Percentiles rank a stretch among this genome's conserved stretches.
Evolutionary conservation across 2,113 vertebrate genomes (phyloP).

Genomic region (Sander lucioperca): DNA sequence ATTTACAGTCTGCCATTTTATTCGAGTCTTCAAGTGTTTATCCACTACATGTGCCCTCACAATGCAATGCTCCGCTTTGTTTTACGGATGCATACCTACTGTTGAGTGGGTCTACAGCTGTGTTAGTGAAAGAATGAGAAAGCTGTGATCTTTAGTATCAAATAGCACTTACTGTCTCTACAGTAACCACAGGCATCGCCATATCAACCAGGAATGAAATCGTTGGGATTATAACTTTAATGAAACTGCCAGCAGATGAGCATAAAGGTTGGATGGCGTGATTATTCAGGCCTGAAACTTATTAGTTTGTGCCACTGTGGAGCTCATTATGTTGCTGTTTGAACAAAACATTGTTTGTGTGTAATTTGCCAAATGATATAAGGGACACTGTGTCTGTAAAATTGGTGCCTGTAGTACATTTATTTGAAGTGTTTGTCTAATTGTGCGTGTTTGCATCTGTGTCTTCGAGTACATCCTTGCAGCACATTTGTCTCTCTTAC

Average conservation of each 20-base stretch:
- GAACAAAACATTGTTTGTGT: conserved; percentile 2
- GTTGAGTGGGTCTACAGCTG: neutral
- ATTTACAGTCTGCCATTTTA: neutral
- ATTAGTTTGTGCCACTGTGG: conserved; percentile 11
- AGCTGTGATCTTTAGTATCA: neutral
- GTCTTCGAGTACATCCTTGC: neutral
- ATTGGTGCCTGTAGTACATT: conserved; percentile 2
- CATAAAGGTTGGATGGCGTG: neutral
- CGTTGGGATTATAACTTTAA: neutral
- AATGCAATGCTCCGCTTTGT: neutral
- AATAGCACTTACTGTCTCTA: conserved; percentile 8
- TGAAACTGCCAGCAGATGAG: conserved; percentile 10
- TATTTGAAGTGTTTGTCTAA: neutral
- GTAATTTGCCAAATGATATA: conserved; percentile 18
- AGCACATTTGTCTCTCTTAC: neutral
- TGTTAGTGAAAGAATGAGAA: neutral
- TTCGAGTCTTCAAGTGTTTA: neutral
- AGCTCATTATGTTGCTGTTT: conserved; percentile 18
- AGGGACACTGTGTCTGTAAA: neutral
- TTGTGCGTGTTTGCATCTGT: neutral
- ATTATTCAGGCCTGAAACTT: conserved; percentile 6
- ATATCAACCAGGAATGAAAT: conserved; percentile 3
- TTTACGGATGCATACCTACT: neutral
- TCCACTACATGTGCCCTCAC: neutral
- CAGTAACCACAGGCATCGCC: neutral